Evolutionary conservation across 2,888 invertebrate species (phyloP).

Genomic region (Hymenopus coronatus): DNA sequence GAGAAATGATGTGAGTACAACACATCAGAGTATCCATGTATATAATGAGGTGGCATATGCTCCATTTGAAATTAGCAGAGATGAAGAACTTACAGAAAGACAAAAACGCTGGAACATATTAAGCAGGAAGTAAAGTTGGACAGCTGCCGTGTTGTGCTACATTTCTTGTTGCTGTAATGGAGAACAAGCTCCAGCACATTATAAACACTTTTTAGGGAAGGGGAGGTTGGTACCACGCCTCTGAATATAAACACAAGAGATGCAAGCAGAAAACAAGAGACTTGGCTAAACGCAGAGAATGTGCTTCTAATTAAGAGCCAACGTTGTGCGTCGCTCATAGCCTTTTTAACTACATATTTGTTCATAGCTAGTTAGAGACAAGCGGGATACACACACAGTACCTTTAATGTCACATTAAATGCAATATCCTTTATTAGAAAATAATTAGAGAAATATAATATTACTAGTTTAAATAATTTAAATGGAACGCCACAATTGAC

Average conservation of each 20-base stretch:
- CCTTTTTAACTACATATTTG: not conserved
- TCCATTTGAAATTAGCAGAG: not conserved
- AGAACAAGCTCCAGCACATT: not conserved
- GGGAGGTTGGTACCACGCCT: not conserved
- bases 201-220: not conserved
- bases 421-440: too few species aligned
- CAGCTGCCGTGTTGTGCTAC: not conserved
- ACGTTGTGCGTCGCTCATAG: not conserved
- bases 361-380: too few species aligned
- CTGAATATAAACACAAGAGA: not conserved
- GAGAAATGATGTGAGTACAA: too few species aligned
- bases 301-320: not conserved
- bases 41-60: not conserved
- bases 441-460: too few species aligned
- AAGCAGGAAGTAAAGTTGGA: not conserved
- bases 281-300: not conserved
- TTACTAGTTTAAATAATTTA: too few species aligned
- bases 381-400: too few species aligned
- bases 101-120: not conserved
- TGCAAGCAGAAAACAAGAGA: not conserved
- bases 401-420: too few species aligned
- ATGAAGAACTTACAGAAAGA: not conserved
- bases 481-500: too few species aligned
- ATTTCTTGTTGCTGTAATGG: not conserved
- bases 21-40: too few species aligned